These are phyloP conservation scores for Sminthopsis crassicaudata DNA, from an alignment of 2,113 vertebrate species.

Conservation along the genomic window DNA sequence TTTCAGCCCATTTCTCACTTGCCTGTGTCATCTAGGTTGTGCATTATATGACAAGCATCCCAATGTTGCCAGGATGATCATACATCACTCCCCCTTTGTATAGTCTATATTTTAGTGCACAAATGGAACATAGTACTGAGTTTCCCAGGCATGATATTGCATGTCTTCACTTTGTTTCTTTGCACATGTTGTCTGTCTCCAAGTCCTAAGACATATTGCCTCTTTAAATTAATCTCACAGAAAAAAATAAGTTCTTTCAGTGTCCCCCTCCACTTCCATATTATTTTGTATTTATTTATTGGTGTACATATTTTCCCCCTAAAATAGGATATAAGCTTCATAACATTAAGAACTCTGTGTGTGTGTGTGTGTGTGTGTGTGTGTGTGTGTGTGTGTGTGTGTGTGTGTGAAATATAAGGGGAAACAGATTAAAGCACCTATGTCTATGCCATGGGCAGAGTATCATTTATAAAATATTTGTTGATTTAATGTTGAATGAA, in stretches of 20 bases:
- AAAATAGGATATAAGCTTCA: not conserved
- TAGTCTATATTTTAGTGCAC: not conserved
- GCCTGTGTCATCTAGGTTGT: not conserved
- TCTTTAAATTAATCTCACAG: not conserved
- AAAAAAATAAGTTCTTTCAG: not conserved
- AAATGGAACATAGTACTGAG: not conserved
- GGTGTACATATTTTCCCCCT: not conserved
- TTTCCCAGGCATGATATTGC: not conserved
- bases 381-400: not conserved
- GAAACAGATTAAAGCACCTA: not conserved
- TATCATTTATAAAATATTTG: not conserved
- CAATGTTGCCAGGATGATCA: not conserved
- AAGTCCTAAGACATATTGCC: not conserved
- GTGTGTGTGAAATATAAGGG: not conserved
- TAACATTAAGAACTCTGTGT: not conserved
- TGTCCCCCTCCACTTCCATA: not conserved
- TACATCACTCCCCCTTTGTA: not conserved
- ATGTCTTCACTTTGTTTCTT: not conserved
- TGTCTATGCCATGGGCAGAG: not conserved
- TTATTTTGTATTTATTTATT: not conserved
- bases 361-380: no score
- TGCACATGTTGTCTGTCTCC: not conserved
- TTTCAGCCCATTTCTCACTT: not conserved
- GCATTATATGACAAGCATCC: not conserved
- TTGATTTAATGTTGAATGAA: not conserved